phyloP scores from a whole-genome alignment of 2,113 vertebrate species.

The Lophius piscatorius region DNA sequence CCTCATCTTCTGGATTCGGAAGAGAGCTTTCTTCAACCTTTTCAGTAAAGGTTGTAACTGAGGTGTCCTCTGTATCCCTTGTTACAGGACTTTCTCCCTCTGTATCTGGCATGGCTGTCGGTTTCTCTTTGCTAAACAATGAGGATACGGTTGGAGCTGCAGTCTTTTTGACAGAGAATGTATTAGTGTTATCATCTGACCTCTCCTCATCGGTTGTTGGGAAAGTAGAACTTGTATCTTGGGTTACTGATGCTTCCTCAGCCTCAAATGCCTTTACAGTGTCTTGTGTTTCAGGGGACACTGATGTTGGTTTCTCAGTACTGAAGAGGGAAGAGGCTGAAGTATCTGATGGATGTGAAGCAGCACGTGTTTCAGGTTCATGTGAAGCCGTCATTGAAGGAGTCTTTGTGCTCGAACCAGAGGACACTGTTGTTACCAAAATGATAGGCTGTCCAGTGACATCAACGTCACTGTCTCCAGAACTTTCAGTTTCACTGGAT shows the following conservation, averaged over 20 bases:
- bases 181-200: not conserved
- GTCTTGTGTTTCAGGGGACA: not conserved
- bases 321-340: constrained; percentile 5
- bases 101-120: not conserved
- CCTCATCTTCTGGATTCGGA: not conserved
- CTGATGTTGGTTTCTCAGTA: constrained; percentile 1
- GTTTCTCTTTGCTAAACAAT: constrained; percentile 18
- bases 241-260: not conserved
- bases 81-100: not conserved
- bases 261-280: not conserved
- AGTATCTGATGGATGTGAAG: not conserved
- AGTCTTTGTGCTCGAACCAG: not conserved
- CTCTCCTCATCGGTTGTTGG: not conserved
- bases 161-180: not conserved
- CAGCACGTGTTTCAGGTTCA: constrained; percentile 1
- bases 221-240: not conserved
- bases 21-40: not conserved
- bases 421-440: not conserved
- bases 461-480: not conserved
- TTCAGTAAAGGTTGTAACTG: not conserved
- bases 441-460: not conserved
- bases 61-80: not conserved
- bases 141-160: not conserved
- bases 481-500: rapidly evolving
- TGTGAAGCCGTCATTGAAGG: not conserved